Conservation (phyloP, 2,113 vertebrate species). For the Syngnathus typhle region DNA sequence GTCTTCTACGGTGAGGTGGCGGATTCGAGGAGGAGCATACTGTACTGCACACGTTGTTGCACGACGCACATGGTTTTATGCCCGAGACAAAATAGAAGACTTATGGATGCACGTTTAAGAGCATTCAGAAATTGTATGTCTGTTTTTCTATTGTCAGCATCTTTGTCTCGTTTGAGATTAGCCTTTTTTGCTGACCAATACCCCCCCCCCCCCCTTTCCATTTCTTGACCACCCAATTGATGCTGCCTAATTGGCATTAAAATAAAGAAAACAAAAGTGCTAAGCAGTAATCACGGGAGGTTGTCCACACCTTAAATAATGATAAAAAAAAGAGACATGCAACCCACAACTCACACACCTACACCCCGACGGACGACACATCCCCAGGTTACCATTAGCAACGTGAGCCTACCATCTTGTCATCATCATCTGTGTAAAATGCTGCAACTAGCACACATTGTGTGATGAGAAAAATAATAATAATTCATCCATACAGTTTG, state of each 20-base stretch:
- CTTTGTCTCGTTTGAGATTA: neutral
- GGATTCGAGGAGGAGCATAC: conserved; percentile 26
- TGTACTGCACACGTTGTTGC: conserved; percentile 38
- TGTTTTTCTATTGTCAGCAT: neutral
- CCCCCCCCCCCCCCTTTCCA: neutral
- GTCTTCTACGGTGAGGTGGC: conserved; percentile 49
- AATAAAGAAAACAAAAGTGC: neutral
- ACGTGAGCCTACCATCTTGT: conserved; percentile 61
- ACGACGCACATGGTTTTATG: conserved; percentile 46
- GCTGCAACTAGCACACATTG: neutral
- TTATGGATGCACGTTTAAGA: conserved; percentile 21
- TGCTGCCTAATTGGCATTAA: conserved; percentile 10
- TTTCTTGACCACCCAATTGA: conserved; percentile 11
- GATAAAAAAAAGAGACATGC: neutral
- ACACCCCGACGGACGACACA: conserved; percentile 42
- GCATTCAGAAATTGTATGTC: neutral
- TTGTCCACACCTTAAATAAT: conserved; percentile 2
- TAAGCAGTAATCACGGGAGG: conserved; percentile 7
- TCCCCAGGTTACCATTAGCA: conserved; percentile 56
- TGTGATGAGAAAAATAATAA: too few species aligned
- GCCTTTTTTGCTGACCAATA: neutral
- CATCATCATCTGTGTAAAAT: conserved; percentile 34
- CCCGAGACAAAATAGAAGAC: conserved; percentile 18
- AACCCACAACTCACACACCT: conserved; percentile 35
- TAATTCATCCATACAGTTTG: neutral